Conservation (phyloP, 1,140 invertebrate genomes). For the Pseudomyrmex concolor region DNA sequence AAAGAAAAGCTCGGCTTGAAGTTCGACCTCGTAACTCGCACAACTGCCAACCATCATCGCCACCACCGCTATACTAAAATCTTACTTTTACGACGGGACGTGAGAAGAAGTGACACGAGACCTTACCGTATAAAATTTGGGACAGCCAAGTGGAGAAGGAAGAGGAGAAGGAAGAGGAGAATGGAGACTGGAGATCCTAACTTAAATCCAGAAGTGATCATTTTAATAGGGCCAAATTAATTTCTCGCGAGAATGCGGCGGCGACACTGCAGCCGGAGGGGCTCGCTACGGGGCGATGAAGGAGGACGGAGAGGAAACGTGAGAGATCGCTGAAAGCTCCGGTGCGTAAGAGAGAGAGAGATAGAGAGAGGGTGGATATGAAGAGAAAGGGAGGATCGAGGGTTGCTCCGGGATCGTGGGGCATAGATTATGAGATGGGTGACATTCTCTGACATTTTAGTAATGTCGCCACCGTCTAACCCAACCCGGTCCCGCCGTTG, state of each 20-base stretch:
- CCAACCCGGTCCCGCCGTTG: conserved; percentile 42
- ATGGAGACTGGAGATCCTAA: conserved; percentile 67
- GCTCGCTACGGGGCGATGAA: neutral
- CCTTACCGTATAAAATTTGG: conserved; percentile 45
- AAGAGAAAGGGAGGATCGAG: conserved; percentile 58
- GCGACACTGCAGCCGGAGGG: conserved; percentile 60
- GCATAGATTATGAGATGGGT: conserved; percentile 80
- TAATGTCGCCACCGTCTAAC: conserved; percentile 79
- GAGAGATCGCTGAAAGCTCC: conserved; percentile 30
- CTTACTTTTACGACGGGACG: conserved; percentile 32
- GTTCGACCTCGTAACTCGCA: conserved; percentile 63
- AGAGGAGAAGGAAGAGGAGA: neutral
- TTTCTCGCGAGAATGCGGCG: conserved; percentile 77
- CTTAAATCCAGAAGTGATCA: conserved; percentile 78
- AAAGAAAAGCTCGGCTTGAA: conserved; percentile 55
- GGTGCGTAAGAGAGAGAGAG: conserved; percentile 26
- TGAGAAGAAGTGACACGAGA: conserved; percentile 13
- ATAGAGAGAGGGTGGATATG: conserved; percentile 31
- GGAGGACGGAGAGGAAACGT: conserved; percentile 6
- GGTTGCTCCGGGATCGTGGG: conserved; percentile 58
- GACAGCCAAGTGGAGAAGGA: neutral
- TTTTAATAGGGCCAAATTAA: conserved; percentile 78
- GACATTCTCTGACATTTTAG: conserved; percentile 84
- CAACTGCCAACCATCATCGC: conserved; percentile 40
- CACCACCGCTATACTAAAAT: conserved; percentile 60